Conservation (phyloP, 2,113 vertebrate genomes). For the Heteronetta atricapilla region DNA sequence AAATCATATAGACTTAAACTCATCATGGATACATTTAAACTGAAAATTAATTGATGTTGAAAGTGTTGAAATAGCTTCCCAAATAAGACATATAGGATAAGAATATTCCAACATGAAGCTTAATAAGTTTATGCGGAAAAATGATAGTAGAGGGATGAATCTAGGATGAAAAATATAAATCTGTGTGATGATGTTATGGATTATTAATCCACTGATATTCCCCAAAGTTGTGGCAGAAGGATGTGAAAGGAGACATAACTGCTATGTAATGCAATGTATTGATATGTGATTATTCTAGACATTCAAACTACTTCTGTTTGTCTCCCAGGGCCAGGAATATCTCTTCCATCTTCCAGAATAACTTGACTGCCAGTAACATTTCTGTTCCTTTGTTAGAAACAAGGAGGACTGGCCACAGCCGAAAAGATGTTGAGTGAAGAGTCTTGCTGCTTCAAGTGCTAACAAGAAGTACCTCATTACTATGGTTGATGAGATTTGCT, state of each 20-base stretch:
- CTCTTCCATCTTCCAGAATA: not conserved
- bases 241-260: not conserved
- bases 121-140: not conserved
- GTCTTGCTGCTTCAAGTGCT: not conserved
- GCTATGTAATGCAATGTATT: not conserved
- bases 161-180: not conserved
- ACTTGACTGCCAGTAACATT: not conserved
- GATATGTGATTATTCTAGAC: not conserved
- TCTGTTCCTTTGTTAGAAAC: not conserved
- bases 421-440: not conserved
- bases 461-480: not conserved
- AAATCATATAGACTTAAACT: not conserved
- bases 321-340: not conserved
- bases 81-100: not conserved
- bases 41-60: not conserved
- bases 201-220: not conserved
- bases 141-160: not conserved
- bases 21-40: not conserved
- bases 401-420: not conserved
- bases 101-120: not conserved
- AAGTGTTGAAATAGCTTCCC: not conserved
- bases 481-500: not conserved
- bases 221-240: not conserved
- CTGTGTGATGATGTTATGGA: not conserved
- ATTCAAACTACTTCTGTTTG: not conserved